phyloP scores from a whole-genome alignment of 1,140 invertebrate genomes.

The Drosophila funebris region DNA sequence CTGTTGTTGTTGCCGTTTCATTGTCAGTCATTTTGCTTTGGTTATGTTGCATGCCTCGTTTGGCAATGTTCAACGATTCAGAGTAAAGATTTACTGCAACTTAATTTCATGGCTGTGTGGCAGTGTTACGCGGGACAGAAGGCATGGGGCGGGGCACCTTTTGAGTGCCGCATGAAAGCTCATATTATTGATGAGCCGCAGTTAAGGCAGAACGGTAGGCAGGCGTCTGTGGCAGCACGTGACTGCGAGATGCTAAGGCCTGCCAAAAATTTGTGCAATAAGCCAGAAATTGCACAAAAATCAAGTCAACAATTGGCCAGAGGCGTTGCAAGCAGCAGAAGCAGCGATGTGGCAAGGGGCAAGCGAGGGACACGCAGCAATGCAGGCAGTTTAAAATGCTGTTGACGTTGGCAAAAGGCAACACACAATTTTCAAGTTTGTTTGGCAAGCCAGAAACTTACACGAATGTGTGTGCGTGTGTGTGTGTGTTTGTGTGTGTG shows the following conservation, averaged over 20 bases:
- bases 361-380: not conserved
- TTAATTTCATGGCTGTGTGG: constrained; percentile 53
- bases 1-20: constrained; percentile 42
- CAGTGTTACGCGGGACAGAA: not conserved
- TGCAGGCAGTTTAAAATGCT: constrained; percentile 52
- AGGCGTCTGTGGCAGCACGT: constrained; percentile 25
- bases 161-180: constrained; percentile 34
- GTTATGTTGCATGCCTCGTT: constrained; percentile 14
- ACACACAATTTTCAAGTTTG: constrained; percentile 47
- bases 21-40: constrained; percentile 22
- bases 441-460: constrained; percentile 35
- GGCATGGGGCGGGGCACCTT: not conserved
- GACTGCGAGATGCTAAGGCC: constrained; percentile 14
- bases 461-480: not conserved
- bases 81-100: constrained; percentile 63
- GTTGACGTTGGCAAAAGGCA: constrained; percentile 49
- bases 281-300: constrained; percentile 76
- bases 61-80: constrained; percentile 22
- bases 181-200: constrained; percentile 66
- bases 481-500: constrained; percentile 17
- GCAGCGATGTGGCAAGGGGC: not conserved
- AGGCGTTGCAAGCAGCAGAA: constrained; percentile 14
- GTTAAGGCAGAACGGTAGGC: not conserved
- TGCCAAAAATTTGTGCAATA: constrained; percentile 67
- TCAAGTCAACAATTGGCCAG: constrained; percentile 53